These are phyloP conservation scores for Drosophila parabipectinata DNA, from an alignment of 1,140 invertebrate genomes.

Conservation along the genomic window DNA sequence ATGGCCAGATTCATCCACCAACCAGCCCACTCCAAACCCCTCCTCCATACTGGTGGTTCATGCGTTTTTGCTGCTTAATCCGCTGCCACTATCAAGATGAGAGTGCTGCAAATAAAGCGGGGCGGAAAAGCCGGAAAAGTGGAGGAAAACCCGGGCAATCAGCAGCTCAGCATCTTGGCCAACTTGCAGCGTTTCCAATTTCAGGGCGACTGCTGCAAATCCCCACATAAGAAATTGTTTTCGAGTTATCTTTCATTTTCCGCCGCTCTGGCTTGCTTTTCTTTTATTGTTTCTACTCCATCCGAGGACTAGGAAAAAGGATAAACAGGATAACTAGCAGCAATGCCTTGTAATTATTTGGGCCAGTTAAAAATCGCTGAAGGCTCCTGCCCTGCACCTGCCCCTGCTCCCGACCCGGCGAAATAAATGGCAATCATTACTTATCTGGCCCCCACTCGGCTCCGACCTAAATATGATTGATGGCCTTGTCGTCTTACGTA, in stretches of 20 bases:
- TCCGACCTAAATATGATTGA: constrained; percentile 74
- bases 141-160: constrained; percentile 41
- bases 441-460: constrained; percentile 19
- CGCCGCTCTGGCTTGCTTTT: constrained; percentile 20
- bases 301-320: background rate
- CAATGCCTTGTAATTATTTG: constrained; percentile 36
- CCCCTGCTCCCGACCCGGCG: background rate
- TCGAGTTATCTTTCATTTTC: constrained; percentile 60
- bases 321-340: too few relatives aligned
- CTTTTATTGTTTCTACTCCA: constrained; percentile 2
- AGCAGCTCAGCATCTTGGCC: constrained; percentile 40
- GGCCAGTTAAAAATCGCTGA: constrained; percentile 36
- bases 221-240: constrained; percentile 78
- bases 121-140: constrained; percentile 5
- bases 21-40: background rate
- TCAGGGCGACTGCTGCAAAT: constrained; percentile 61
- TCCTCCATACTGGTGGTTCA: constrained; percentile 25
- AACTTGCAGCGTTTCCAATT: constrained; percentile 64
- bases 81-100: constrained; percentile 77
- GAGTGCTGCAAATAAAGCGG: background rate
- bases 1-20: constrained; percentile 39
- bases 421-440: constrained; percentile 46
- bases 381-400: background rate
- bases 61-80: constrained; percentile 73
- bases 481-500: constrained; percentile 79